Evolutionary conservation across 2,888 invertebrate genomes (phyloP), one percentile per base, ranked within the genome.

Genomic region (Odontothrips loti): DNA sequence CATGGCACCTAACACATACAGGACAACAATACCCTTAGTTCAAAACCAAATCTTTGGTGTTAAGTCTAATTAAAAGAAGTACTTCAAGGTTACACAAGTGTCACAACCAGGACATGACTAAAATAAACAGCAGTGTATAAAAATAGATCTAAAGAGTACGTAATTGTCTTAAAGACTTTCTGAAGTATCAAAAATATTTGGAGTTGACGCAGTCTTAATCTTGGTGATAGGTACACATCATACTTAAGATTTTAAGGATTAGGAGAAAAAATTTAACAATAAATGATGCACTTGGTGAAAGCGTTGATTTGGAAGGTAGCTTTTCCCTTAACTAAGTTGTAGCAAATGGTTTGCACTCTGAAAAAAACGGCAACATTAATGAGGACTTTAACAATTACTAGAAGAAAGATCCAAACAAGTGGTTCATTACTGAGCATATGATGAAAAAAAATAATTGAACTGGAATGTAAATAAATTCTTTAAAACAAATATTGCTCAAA

Each of bases 151-250:
- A 23, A 27, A 27, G 68, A 75, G 23, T 75, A 75, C 0, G 68
- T 9, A 27, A 23, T 75, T 23, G 23, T 75, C 27, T 27, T 75
- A 4, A 75, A 75, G 68, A 75, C 68, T 58, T 75, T 12, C 1
- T 75, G 11, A 68, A 27, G 27, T 75, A 75, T 75, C 68, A 75
- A 75, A 75, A 75, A 75, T 75, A 75, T 27, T 75, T 12, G 68
- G 12, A 75, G 23, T 75, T 12, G 68, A 27, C 23, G 23, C 68
- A 75, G 68, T 75, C 68, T 75, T 27, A 12, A 27, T 75, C 9
- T 27, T 27, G 23, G 23, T 8, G 12, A 27, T 27, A 27, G 23
- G 23, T 27, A 75, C 4, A 12, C 12, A 11, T 75, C 23, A 23
- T 27, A 8, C 12, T 75, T 75, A 27, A 27, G 68, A 27, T 27